phyloP scores from a whole-genome alignment of 2,797 vertebrate species.

The Spea hammondii region DNA sequence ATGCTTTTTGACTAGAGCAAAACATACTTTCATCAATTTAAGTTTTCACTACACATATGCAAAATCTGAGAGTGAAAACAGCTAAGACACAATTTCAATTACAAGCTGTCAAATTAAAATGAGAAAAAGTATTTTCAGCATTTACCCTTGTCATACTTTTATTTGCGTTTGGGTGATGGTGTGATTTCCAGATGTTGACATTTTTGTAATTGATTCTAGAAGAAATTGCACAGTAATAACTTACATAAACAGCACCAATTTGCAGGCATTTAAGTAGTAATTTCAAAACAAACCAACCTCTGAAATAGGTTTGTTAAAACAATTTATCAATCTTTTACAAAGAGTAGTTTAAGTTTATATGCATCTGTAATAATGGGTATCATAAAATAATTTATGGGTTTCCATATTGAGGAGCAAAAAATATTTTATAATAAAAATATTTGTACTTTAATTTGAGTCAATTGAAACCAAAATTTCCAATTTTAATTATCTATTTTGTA shows the following conservation, averaged over 20 bases:
- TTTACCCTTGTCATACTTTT: slow-evolving; percentile 13
- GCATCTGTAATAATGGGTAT: slow-evolving; percentile 10
- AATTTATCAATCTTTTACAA: slow-evolving; percentile 23
- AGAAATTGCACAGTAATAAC: slow-evolving; percentile 22
- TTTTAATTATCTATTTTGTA: no score
- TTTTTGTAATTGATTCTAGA: slow-evolving; percentile 26
- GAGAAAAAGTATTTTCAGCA: slow-evolving; percentile 1
- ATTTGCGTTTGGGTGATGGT: slow-evolving; percentile 9
- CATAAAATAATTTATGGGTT: slow-evolving; percentile 19
- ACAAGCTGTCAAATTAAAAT: slow-evolving; percentile 24
- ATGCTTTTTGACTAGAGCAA: neutral
- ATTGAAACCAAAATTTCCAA: no score
- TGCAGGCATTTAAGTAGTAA: slow-evolving; percentile 13
- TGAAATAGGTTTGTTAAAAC: slow-evolving; percentile 16
- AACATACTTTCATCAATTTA: neutral
- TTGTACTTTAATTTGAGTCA: no score
- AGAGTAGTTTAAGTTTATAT: neutral
- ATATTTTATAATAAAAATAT: neutral
- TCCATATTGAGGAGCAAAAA: slow-evolving; percentile 1
- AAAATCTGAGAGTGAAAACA: slow-evolving; percentile 2
- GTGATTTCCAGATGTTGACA: slow-evolving; percentile 38
- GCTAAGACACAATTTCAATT: slow-evolving; percentile 14
- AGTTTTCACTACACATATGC: neutral
- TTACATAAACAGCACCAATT: slow-evolving; percentile 14
- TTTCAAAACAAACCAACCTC: slow-evolving; percentile 9